Evolutionary conservation across 2,888 invertebrate genomes (phyloP).

Genomic region (Epinotia demarniana): DNA sequence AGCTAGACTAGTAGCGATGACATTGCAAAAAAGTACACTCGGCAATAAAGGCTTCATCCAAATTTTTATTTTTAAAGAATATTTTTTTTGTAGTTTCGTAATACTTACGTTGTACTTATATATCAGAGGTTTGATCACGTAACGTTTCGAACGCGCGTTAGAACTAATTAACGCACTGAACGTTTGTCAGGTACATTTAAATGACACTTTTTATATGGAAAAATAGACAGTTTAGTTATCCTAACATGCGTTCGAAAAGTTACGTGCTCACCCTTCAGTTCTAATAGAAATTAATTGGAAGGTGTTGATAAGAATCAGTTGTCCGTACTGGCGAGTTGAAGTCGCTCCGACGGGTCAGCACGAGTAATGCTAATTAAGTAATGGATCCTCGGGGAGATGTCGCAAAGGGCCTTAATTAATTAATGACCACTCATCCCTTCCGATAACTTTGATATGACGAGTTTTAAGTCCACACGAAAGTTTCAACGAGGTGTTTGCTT

Average conservation of each 20-base stretch:
- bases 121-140: neutral
- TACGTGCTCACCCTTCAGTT: neutral
- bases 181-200: neutral
- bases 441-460: constrained; percentile 68
- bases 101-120: too few relatives aligned
- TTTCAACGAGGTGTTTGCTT: constrained; percentile 22
- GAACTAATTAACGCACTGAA: too few relatives aligned
- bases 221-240: neutral
- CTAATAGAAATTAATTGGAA: constrained; percentile 7
- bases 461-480: constrained; percentile 57
- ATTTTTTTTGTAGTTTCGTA: too few relatives aligned
- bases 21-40: too few relatives aligned
- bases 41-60: too few relatives aligned
- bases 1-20: too few relatives aligned
- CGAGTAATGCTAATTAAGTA: constrained; percentile 79
- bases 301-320: constrained; percentile 7
- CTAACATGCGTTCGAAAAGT: too few relatives aligned
- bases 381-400: constrained; percentile 75
- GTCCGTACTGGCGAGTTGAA: neutral
- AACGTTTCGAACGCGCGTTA: too few relatives aligned
- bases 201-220: neutral
- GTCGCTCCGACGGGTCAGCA: constrained; percentile 48
- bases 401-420: constrained; percentile 82
- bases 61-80: too few relatives aligned
- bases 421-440: constrained; percentile 78